Percentiles rank a stretch among this genome's conserved stretches.
phyloP scores from a whole-genome alignment of 1,140 invertebrate genomes.

The Bombyx mandarina region DNA sequence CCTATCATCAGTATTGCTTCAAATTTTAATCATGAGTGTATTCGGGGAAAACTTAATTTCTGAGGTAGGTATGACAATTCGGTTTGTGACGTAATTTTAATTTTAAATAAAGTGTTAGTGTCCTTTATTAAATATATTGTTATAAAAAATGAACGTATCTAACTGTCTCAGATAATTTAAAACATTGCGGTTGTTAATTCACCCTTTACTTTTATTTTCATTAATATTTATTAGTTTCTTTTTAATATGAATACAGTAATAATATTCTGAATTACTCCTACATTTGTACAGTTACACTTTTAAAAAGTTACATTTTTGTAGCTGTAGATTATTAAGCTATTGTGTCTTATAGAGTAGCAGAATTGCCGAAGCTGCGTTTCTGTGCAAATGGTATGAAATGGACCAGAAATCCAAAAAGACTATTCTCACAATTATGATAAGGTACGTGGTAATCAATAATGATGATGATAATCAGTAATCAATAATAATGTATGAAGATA shows the following conservation, averaged over 20 bases:
- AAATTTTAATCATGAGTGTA: slow-evolving; percentile 54
- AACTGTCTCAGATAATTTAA: too few relatives aligned
- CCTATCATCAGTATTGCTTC: slow-evolving; percentile 37
- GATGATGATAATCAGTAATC: too few relatives aligned
- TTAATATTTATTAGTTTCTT: too few relatives aligned
- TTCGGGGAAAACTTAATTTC: slow-evolving; percentile 51
- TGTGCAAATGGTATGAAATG: slow-evolving; percentile 47
- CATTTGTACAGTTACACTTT: too few relatives aligned
- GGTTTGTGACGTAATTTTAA: neutral
- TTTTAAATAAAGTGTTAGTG: neutral
- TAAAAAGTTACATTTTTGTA: too few relatives aligned
- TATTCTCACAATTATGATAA: slow-evolving; percentile 42
- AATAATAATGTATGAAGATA: too few relatives aligned
- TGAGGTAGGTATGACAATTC: slow-evolving; percentile 25
- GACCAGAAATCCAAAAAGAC: slow-evolving; percentile 38
- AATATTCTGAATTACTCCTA: too few relatives aligned
- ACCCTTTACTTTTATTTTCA: too few relatives aligned
- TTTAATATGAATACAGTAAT: too few relatives aligned
- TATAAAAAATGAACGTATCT: too few relatives aligned
- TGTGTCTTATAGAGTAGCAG: slow-evolving; percentile 33
- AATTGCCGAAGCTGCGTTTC: slow-evolving; percentile 35
- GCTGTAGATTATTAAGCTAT: neutral
- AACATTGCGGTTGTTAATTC: too few relatives aligned
- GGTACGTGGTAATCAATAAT: slow-evolving; percentile 20
- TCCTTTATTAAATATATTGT: neutral